A percentile compares a stretch with the other conserved stretches of the same genome.
Evolutionary conservation across 2,797 vertebrate genomes (phyloP).

Genomic region (Syngnathus rostellatus): DNA sequence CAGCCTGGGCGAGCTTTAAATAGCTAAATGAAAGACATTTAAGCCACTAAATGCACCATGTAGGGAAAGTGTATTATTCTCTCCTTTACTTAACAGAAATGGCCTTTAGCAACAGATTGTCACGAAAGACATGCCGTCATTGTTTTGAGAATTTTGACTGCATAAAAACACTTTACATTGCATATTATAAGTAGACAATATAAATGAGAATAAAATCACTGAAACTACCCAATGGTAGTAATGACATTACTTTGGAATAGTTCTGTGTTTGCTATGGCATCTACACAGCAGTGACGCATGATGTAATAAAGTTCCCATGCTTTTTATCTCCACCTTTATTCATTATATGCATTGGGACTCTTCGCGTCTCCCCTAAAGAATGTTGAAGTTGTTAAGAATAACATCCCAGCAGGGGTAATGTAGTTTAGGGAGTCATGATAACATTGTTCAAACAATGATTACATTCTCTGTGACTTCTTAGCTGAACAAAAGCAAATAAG

Average conservation of each 20-base stretch:
- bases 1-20: slow-evolving; percentile 7
- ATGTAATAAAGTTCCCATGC: slow-evolving; percentile 2
- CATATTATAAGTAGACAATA: neutral
- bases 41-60: neutral
- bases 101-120: neutral
- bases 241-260: neutral
- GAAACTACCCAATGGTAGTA: slow-evolving; percentile 15
- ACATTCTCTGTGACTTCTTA: slow-evolving; percentile 15
- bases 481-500: slow-evolving; percentile 28
- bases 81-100: neutral
- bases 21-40: neutral
- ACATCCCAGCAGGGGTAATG: slow-evolving; percentile 33
- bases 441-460: slow-evolving; percentile 45
- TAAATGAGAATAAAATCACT: neutral
- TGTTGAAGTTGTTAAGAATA: slow-evolving; percentile 30
- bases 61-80: neutral
- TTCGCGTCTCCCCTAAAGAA: slow-evolving; percentile 28
- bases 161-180: neutral
- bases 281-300: neutral
- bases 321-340: slow-evolving; percentile 26
- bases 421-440: slow-evolving; percentile 19
- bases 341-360: slow-evolving; percentile 16
- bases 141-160: neutral
- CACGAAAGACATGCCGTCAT: neutral
- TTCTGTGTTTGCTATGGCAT: neutral